phyloP scores from a whole-genome alignment of 1,140 invertebrate genomes.

The Pseudobourletiella spinata region DNA sequence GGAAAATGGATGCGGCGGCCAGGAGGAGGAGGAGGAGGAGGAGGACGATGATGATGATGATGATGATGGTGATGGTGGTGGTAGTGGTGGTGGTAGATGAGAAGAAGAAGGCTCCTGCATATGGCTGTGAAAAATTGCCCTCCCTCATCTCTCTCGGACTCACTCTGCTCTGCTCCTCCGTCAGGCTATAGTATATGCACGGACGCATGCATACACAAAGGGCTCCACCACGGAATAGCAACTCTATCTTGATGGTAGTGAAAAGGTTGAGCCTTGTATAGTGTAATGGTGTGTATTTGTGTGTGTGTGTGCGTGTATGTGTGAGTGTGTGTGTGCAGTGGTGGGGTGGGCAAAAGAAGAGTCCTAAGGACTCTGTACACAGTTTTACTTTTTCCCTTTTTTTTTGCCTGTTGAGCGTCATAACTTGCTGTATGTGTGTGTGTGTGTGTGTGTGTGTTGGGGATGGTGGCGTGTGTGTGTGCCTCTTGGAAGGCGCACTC shows the following conservation, averaged over 20 bases:
- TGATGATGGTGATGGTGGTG: no score
- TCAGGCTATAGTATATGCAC: slow-evolving; percentile 15
- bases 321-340: not conserved
- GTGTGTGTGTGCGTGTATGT: not conserved
- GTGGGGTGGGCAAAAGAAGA: not conserved
- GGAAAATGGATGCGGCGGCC: not conserved
- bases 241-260: no score
- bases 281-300: no score
- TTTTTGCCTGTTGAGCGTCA: slow-evolving; percentile 23
- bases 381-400: slow-evolving; percentile 11
- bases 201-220: no score
- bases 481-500: slow-evolving; percentile 2
- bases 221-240: no score
- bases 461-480: not conserved
- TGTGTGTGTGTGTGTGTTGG: not conserved
- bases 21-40: no score
- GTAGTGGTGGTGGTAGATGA: no score
- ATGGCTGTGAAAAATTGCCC: slow-evolving; percentile 33
- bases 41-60: no score
- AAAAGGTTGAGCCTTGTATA: no score
- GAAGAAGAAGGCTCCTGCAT: slow-evolving; percentile 4
- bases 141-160: slow-evolving; percentile 24
- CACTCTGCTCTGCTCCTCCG: slow-evolving; percentile 19
- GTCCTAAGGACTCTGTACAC: not conserved
- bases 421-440: not conserved